phyloP scores from a whole-genome alignment of 1,140 invertebrate species.

The Drosophila sproati region DNA sequence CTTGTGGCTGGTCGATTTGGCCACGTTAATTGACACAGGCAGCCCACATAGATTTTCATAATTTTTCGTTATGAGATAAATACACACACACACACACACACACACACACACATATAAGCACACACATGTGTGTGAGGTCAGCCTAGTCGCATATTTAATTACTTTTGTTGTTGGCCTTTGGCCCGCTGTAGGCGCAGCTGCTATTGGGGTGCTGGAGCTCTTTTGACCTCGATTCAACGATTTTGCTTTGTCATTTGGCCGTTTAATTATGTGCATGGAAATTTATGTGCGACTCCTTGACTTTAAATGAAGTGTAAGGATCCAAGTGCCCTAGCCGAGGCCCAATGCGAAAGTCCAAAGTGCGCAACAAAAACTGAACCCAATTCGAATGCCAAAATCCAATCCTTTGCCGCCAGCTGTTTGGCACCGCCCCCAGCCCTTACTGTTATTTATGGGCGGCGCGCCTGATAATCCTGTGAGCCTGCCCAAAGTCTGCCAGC shows the following conservation, averaged over 20 bases:
- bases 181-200: conserved; percentile 4
- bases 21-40: conserved; percentile 65
- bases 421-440: conserved; percentile 20
- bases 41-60: conserved; percentile 74
- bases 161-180: conserved; percentile 52
- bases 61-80: conserved; percentile 68
- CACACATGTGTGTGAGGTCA: conserved; percentile 32
- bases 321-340: conserved; percentile 20
- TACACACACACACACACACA: conserved; percentile 25
- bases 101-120: not conserved
- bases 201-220: not conserved
- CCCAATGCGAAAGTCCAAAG: not conserved
- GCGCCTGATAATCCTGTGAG: conserved; percentile 68
- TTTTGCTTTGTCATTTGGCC: conserved; percentile 80
- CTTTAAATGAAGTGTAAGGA: conserved; percentile 82
- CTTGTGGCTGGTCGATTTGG: conserved; percentile 35
- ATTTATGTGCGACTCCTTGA: conserved; percentile 82
- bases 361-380: not conserved
- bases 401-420: conserved; percentile 78
- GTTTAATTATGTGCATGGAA: conserved; percentile 83
- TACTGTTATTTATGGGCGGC: conserved; percentile 70
- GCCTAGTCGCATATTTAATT: conserved; percentile 75
- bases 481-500: conserved; percentile 49
- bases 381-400: conserved; percentile 44
- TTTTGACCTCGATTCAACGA: conserved; percentile 76